Conservation (phyloP, 2,888 invertebrate species). For the Drosophila subsilvestris region DNA sequence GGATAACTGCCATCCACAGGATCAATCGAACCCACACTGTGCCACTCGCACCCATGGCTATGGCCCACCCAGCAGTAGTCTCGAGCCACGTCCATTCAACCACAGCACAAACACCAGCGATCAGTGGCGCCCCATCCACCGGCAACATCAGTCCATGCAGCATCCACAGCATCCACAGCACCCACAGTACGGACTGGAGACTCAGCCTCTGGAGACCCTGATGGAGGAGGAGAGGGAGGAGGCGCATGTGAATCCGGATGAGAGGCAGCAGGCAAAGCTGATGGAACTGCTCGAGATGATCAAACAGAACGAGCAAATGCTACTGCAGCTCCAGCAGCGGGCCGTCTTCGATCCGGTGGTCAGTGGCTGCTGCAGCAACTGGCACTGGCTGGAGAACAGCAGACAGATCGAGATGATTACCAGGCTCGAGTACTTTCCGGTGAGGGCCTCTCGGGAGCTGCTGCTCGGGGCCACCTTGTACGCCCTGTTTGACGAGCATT, state of each 20-base stretch:
- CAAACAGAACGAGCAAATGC: background rate
- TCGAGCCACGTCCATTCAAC: too few relatives aligned
- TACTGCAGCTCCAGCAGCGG: background rate
- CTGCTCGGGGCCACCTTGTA: background rate
- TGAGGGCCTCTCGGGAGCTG: background rate
- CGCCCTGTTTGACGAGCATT: background rate
- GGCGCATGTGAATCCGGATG: too few relatives aligned
- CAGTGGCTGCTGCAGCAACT: background rate
- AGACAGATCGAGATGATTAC: background rate
- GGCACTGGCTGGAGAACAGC: background rate
- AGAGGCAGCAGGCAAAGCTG: background rate
- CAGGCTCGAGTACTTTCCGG: background rate
- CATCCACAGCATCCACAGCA: too few relatives aligned
- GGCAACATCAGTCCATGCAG: too few relatives aligned
- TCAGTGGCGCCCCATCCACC: too few relatives aligned
- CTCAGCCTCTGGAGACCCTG: too few relatives aligned
- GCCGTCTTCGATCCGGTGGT: background rate
- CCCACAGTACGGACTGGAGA: too few relatives aligned
- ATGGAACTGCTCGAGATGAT: background rate
- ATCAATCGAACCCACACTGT: background rate
- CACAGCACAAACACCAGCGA: too few relatives aligned
- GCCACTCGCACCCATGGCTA: too few relatives aligned
- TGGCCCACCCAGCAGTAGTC: too few relatives aligned
- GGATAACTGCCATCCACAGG: too few relatives aligned
- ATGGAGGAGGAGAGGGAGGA: too few relatives aligned